Conservation (phyloP, 2,888 invertebrate genomes). For the Frankliniella fusca region DNA sequence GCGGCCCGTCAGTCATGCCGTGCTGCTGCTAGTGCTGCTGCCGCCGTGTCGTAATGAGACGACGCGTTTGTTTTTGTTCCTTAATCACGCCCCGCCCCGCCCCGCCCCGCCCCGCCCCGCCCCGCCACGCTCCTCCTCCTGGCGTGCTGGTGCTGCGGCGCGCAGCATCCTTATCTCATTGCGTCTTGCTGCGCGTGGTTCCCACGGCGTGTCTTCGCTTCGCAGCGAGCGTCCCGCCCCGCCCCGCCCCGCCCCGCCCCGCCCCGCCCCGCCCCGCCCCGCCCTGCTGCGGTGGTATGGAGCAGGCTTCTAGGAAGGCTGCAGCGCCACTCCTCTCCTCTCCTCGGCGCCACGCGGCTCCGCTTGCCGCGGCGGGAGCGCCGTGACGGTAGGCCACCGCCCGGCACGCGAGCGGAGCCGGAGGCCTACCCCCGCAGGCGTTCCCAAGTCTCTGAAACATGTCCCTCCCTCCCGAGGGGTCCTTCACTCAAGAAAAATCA, state of each 20-base stretch:
- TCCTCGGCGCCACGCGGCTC: neutral
- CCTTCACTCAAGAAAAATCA: no score
- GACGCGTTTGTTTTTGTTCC: slow-evolving; percentile 24
- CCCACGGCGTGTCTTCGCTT: neutral
- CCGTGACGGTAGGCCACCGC: neutral
- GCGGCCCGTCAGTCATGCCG: neutral
- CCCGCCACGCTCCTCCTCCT: neutral
- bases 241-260: neutral
- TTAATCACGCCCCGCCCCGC: slow-evolving; percentile 6
- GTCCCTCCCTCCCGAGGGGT: no score
- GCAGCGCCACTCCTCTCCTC: neutral
- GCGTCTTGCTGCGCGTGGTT: neutral
- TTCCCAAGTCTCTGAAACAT: no score
- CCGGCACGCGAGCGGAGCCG: neutral
- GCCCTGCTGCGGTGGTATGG: neutral
- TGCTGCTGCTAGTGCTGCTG: neutral
- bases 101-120: neutral
- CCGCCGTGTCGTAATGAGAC: slow-evolving; percentile 20
- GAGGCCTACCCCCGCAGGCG: neutral
- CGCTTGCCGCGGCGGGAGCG: neutral
- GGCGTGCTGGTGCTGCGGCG: neutral
- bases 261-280: neutral
- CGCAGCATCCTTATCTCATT: slow-evolving; percentile 8
- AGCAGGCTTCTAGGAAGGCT: neutral
- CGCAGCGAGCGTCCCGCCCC: neutral